A percentile compares a stretch with the other conserved stretches of the same genome.
Conservation (phyloP, 2,888 invertebrate species). For the Arge pagana region DNA sequence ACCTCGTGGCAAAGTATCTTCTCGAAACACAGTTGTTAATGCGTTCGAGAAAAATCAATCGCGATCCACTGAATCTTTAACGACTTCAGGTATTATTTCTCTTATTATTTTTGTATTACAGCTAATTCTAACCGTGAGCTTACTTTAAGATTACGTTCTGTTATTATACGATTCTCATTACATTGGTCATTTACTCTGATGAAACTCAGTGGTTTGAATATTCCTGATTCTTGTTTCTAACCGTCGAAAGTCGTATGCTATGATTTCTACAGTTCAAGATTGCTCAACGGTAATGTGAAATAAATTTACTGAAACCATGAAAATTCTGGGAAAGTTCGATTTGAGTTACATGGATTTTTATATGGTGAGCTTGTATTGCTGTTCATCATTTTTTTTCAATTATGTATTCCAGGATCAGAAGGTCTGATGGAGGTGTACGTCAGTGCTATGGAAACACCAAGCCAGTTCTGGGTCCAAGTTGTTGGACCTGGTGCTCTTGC, state of each 20-base stretch:
- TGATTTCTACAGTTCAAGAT: too few species aligned
- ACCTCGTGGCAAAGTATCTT: slow-evolving; percentile 39
- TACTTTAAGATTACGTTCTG: too few species aligned
- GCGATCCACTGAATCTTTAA: slow-evolving; percentile 1
- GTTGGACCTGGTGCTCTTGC: slow-evolving; percentile 75
- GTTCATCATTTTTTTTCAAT: slow-evolving; percentile 7
- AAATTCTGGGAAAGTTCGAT: not conserved
- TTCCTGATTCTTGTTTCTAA: too few species aligned
- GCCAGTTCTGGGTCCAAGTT: slow-evolving; percentile 85
- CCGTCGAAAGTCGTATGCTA: too few species aligned
- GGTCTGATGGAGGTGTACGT: slow-evolving; percentile 83
- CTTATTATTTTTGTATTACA: not conserved
- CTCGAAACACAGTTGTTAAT: slow-evolving; percentile 27
- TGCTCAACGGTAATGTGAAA: too few species aligned
- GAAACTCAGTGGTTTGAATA: too few species aligned
- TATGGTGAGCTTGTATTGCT: too few species aligned
- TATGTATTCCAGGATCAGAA: slow-evolving; percentile 50
- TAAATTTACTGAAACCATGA: not conserved
- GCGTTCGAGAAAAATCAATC: slow-evolving; percentile 20
- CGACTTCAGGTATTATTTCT: not conserved
- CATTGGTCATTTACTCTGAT: too few species aligned
- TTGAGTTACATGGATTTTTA: too few species aligned
- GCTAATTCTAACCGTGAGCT: too few species aligned
- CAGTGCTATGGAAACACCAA: slow-evolving; percentile 81
- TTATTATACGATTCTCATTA: too few species aligned